Conservation (phyloP, 2,888 invertebrate species). For the Allacma fusca region DNA sequence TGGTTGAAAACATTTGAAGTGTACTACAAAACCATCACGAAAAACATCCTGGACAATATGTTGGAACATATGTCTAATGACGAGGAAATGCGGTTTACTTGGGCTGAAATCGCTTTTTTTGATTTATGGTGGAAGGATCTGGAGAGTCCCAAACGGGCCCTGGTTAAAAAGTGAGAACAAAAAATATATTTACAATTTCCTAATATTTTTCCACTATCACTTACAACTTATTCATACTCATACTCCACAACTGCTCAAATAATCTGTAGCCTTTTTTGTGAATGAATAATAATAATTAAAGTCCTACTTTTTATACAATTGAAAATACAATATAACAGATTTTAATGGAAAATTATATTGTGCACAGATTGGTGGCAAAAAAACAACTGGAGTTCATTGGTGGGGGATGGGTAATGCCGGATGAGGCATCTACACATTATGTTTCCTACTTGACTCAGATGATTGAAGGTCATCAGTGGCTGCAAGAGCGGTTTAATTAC, state of each 20-base stretch:
- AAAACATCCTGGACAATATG: slow-evolving; percentile 90
- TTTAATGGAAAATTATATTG: too few relatives aligned
- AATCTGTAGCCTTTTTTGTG: too few relatives aligned
- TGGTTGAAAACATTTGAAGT: slow-evolving; percentile 97
- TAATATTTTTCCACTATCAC: too few relatives aligned
- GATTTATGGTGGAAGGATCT: slow-evolving; percentile 90
- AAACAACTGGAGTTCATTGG: slow-evolving; percentile 95
- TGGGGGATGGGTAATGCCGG: slow-evolving; percentile 99
- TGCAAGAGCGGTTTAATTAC: slow-evolving; percentile 80
- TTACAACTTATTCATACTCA: too few relatives aligned
- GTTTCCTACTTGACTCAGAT: slow-evolving; percentile 86
- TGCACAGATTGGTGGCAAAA: slow-evolving; percentile 74
- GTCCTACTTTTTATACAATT: too few relatives aligned
- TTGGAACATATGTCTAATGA: slow-evolving; percentile 81
- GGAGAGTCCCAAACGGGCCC: slow-evolving; percentile 70
- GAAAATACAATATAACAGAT: too few relatives aligned
- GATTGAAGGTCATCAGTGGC: slow-evolving; percentile 95
- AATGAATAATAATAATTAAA: too few relatives aligned
- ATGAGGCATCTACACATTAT: slow-evolving; percentile 97
- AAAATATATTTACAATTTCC: too few relatives aligned
- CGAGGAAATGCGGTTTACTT: slow-evolving; percentile 88
- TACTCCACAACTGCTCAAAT: too few relatives aligned
- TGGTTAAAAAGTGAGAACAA: slow-evolving; percentile 67
- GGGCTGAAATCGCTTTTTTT: slow-evolving; percentile 96
- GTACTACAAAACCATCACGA: slow-evolving; percentile 88